phyloP scores from a whole-genome alignment of 37 sponge, comb jelly and placozoan genomes.

The Lycopodina hypogea region DNA sequence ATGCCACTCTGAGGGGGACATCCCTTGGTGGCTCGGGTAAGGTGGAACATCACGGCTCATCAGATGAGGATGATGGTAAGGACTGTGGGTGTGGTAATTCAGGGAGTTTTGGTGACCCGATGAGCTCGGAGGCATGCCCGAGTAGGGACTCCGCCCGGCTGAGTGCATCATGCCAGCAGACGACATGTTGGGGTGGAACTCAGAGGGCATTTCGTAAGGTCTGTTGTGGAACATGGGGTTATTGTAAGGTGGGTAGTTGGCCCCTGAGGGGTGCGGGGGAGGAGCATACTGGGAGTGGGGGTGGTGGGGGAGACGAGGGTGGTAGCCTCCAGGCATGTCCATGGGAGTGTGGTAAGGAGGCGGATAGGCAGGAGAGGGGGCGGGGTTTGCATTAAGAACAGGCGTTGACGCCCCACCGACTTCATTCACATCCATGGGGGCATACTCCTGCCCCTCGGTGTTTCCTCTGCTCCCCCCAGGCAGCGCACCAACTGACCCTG shows the following conservation, averaged over 20 bases:
- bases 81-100: constrained; percentile 11
- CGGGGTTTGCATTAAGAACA: constrained; percentile 3
- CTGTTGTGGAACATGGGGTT: neutral
- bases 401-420: constrained; percentile 15
- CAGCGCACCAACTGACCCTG: neutral
- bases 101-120: neutral
- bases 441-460: neutral
- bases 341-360: neutral
- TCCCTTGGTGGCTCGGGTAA: constrained; percentile 23
- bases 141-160: neutral
- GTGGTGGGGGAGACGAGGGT: neutral
- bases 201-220: constrained; percentile 20
- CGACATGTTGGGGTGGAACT: constrained; percentile 17
- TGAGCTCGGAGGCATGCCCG: constrained; percentile 19
- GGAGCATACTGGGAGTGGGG: neutral
- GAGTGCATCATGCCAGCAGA: constrained; percentile 24
- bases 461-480: neutral
- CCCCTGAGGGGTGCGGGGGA: neutral
- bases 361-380: constrained; percentile 29
- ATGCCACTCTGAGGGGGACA: constrained; percentile 36
- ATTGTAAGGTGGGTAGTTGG: constrained; percentile 17
- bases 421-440: constrained; percentile 23
- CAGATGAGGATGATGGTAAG: neutral
- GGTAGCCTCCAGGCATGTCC: constrained; percentile 1
- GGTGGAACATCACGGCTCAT: constrained; percentile 3